phyloP scores from a whole-genome alignment of 2,797 vertebrate species.

The Argya squamiceps region DNA sequence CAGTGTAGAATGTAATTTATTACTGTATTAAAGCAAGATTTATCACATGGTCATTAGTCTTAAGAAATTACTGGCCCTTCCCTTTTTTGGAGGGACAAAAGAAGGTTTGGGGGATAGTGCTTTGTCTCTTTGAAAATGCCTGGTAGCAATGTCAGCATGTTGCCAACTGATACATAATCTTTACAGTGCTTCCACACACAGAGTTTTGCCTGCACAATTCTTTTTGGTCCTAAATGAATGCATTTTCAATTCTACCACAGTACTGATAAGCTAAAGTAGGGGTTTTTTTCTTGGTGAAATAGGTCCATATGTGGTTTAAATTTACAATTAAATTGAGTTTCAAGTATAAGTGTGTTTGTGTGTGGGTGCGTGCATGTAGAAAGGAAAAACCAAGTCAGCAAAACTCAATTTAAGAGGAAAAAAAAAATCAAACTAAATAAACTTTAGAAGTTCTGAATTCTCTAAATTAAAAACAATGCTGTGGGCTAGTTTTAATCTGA shows the following conservation, averaged over 20 bases:
- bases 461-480: conserved; percentile 75
- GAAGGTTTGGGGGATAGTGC: not conserved
- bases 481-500: conserved; percentile 67
- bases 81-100: not conserved
- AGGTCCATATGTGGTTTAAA: conserved; percentile 19
- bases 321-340: conserved; percentile 40
- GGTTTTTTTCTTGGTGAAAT: rapidly evolving
- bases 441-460: conserved; percentile 65
- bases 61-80: not conserved
- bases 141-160: not conserved
- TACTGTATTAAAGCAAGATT: not conserved
- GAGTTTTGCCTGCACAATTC: not conserved
- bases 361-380: conserved; percentile 45
- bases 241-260: not conserved
- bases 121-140: not conserved
- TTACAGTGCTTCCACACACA: not conserved
- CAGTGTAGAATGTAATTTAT: not conserved
- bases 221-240: not conserved
- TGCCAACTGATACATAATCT: not conserved
- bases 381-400: conserved; percentile 66
- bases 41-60: not conserved
- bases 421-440: conserved; percentile 27
- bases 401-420: conserved; percentile 46
- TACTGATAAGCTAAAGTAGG: not conserved
- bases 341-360: not conserved